These are phyloP conservation scores for Mionectes olivaceus DNA, from an alignment of 2,797 vertebrate genomes.

Conservation along the genomic window DNA sequence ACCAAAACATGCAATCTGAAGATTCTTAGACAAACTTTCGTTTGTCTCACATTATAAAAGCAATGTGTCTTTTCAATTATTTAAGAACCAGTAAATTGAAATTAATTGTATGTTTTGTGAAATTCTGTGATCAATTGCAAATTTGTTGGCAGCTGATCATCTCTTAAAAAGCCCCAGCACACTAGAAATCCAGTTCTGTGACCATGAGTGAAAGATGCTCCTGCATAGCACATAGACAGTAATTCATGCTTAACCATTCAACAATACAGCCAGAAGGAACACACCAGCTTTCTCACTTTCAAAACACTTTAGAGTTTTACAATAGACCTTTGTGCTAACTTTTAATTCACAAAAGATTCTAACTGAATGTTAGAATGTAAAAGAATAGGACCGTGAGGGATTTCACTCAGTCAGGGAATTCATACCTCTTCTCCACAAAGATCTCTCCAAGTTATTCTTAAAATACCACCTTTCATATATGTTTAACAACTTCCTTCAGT, in stretches of 20 bases:
- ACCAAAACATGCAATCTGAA: background rate
- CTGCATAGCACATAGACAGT: background rate
- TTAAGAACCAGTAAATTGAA: constrained; percentile 42
- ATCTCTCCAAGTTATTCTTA: background rate
- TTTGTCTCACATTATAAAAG: constrained; percentile 15
- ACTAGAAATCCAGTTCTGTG: background rate
- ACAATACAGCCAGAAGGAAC: background rate
- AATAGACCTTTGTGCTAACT: background rate
- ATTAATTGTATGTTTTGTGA: background rate
- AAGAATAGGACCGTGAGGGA: background rate
- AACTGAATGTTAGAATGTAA: background rate
- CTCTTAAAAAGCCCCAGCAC: background rate
- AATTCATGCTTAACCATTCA: background rate
- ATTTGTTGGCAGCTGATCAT: background rate
- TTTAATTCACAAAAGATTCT: background rate
- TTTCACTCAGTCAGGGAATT: background rate
- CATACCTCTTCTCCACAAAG: background rate
- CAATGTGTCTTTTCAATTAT: background rate
- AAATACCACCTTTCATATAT: background rate
- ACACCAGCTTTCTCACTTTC: background rate
- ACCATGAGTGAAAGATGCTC: background rate
- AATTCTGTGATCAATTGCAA: background rate
- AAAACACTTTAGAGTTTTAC: background rate
- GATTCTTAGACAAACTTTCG: background rate
- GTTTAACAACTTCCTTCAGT: background rate